Base-by-base conservation (phyloP, 2,113 vertebrate species). In the Chascanopsetta lugubris region DNA sequence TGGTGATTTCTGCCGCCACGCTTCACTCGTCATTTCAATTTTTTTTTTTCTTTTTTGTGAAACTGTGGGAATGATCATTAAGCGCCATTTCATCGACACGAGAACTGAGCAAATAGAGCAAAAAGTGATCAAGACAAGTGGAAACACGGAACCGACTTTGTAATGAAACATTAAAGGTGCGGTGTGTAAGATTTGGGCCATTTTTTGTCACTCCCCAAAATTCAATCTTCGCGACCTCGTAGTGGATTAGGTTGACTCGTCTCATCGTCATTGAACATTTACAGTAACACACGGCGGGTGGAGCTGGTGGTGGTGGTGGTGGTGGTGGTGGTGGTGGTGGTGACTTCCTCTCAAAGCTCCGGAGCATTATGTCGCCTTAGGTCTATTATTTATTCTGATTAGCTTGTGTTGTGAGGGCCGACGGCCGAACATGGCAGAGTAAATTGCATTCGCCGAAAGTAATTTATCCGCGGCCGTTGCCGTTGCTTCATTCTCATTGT, bases 341-440 rank as follows among this genome's bases (percentile, higher is more conserved):
- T 50, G 5, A 61, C 50, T 57, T 36, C n/a, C n/a, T 45, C 49
- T 63, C 55, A 53, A 20, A 59, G 26, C 25, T 62, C 10, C 55
- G 34, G 8, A 68, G 30, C 43, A 21, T 17, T 46, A 12, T 62
- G 69, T 69, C 43, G 64, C 29, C 62, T 61, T 47, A 17, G 27
- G 20, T 49, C 8, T 51, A 40, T 49, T 62, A 62, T 76, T 66
- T 73, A 50, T 76, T 73, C 42, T 67, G 51, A 80, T 80, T 49
- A 46, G 24, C 50, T 47, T 12, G 22, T 36, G 53, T 43, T 21
- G 13, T 25, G 58, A 78, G 55, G 15, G 57, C 20, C 69, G 18
- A 40, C 47, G 24, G 47, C 50, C 22, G 48, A 59, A 58, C 47
- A 48, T 6, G 45, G 4, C 15, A 22, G 42, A 66, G 62, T 77